Percentiles rank a stretch among this genome's conserved stretches.
Evolutionary conservation across 2,113 vertebrate genomes (phyloP).

Genomic region (Synchiropus splendidus): DNA sequence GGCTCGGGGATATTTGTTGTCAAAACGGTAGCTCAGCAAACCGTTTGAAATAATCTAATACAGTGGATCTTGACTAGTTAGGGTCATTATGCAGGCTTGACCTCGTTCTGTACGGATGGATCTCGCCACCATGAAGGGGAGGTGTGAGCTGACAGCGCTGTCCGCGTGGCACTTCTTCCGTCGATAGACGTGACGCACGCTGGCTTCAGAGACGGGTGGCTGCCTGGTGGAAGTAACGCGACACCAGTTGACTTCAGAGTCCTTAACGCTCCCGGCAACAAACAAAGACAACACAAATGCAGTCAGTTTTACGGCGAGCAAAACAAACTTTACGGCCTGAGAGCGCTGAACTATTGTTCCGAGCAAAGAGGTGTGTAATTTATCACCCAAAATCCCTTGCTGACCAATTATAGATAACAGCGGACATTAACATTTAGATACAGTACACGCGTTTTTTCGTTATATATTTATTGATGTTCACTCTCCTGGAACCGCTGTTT

Average conservation of each 20-base stretch:
- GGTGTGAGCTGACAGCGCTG: constrained; percentile 36
- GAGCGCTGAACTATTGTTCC: constrained; percentile 33
- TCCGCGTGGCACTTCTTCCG: constrained; percentile 45
- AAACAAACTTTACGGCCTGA: constrained; percentile 22
- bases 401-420: constrained; percentile 22
- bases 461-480: constrained; percentile 8
- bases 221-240: constrained; percentile 56
- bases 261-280: constrained; percentile 32
- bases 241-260: constrained; percentile 60
- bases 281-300: constrained; percentile 53
- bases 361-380: constrained; percentile 11
- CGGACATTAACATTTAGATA: constrained; percentile 14
- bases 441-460: background rate
- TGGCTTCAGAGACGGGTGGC: constrained; percentile 56
- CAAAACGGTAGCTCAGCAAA: constrained; percentile 50
- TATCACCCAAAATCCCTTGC: constrained; percentile 9
- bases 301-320: constrained; percentile 29
- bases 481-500: background rate
- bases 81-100: constrained; percentile 68
- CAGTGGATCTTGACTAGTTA: constrained; percentile 61
- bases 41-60: constrained; percentile 61
- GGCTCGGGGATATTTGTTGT: constrained; percentile 68
- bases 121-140: constrained; percentile 40
- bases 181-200: constrained; percentile 47
- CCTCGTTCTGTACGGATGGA: constrained; percentile 65